Evolutionary conservation across 2,797 vertebrate species (phyloP).

Genomic region (Chanos chanos): DNA sequence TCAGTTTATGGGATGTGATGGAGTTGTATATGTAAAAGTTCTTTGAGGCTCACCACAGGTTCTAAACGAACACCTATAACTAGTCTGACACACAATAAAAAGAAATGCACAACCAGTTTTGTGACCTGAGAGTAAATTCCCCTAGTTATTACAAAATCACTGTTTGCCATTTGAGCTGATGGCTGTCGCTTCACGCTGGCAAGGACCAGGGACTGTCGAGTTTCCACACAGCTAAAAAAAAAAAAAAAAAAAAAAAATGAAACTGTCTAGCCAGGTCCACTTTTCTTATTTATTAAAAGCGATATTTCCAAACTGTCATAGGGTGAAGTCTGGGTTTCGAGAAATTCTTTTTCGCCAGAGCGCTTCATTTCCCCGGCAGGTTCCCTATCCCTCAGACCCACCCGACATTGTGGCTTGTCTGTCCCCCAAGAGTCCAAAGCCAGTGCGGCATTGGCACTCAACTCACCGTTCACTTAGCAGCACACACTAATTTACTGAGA

Average conservation of each 20-base stretch:
- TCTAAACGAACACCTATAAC: too few species aligned
- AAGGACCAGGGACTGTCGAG: slow-evolving; percentile 56
- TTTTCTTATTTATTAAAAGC: slow-evolving; percentile 73
- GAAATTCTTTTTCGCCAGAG: slow-evolving; percentile 66
- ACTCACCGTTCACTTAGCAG: slow-evolving; percentile 63
- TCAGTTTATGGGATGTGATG: too few species aligned
- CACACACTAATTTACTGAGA: slow-evolving; percentile 74
- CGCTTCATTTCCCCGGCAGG: slow-evolving; percentile 58
- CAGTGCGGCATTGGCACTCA: slow-evolving; percentile 54
- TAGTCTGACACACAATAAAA: too few species aligned
- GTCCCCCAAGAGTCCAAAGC: slow-evolving; percentile 56
- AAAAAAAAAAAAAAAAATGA: too few species aligned
- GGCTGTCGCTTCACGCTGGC: slow-evolving; percentile 67
- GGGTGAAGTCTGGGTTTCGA: slow-evolving; percentile 72
- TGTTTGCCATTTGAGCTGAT: slow-evolving; percentile 56
- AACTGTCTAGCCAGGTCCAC: slow-evolving; percentile 76
- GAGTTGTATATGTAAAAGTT: too few species aligned
- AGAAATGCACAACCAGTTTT: slow-evolving; percentile 24
- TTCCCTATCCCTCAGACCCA: slow-evolving; percentile 25
- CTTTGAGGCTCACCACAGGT: too few species aligned
- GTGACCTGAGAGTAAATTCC: slow-evolving; percentile 24
- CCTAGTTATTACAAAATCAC: slow-evolving; percentile 15
- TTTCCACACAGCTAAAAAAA: slow-evolving; percentile 73
- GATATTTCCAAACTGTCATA: slow-evolving; percentile 77
- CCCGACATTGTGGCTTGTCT: slow-evolving; percentile 43